phyloP scores from a whole-genome alignment of 2,113 vertebrate genomes.

The Aspidoscelis tigris region DNA sequence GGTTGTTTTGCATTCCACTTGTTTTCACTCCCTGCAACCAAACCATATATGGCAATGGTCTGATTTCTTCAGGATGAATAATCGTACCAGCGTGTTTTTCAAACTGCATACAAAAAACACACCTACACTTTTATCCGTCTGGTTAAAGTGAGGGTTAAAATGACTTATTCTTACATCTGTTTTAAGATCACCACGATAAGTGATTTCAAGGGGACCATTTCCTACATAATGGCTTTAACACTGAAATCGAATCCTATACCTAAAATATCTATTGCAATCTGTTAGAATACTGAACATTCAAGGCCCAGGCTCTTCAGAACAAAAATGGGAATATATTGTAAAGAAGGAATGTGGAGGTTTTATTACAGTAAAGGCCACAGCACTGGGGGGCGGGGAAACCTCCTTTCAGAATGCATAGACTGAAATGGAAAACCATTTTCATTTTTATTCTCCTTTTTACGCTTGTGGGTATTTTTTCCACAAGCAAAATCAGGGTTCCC shows the following conservation, averaged over 20 bases:
- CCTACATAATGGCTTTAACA: too few species aligned
- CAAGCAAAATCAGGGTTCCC: background rate
- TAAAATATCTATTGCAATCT: background rate
- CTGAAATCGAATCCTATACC: background rate
- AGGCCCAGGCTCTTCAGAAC: background rate
- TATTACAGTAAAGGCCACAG: background rate
- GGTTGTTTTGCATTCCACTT: too few species aligned
- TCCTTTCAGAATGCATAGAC: background rate
- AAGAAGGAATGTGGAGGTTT: background rate
- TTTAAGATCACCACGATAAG: background rate
- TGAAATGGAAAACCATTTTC: background rate
- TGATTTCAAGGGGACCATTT: background rate
- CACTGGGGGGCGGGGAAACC: too few species aligned
- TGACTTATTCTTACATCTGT: background rate
- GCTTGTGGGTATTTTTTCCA: background rate
- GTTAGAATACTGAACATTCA: background rate
- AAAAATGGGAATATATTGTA: background rate
- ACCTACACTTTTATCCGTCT: too few species aligned
- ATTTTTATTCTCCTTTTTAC: background rate
- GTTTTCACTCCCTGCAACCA: too few species aligned
- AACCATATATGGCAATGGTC: too few species aligned
- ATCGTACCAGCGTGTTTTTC: background rate
- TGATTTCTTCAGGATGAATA: too few species aligned
- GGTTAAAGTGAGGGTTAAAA: background rate
- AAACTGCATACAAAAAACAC: background rate